phyloP scores from a whole-genome alignment of 2,113 vertebrate species.

The Rhizomys pruinosus region DNA sequence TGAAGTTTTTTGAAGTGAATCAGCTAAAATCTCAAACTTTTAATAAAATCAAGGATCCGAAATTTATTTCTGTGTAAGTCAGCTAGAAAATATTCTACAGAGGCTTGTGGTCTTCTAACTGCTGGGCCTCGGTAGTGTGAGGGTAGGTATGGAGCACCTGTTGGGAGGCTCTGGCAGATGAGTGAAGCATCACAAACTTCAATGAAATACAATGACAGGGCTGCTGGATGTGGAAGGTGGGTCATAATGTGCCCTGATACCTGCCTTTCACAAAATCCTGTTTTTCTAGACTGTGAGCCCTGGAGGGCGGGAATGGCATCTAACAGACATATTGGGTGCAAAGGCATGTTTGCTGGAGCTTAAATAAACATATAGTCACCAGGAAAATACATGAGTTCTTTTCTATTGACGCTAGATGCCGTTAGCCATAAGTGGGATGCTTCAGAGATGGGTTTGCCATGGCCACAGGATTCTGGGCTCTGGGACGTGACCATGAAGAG shows the following conservation, averaged over 20 bases:
- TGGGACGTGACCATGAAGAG: background rate
- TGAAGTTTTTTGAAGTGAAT: background rate
- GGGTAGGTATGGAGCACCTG: background rate
- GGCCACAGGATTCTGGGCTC: background rate
- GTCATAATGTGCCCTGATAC: background rate
- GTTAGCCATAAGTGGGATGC: background rate
- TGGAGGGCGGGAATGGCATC: background rate
- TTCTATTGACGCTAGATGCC: too few species aligned
- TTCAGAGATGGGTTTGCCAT: too few species aligned
- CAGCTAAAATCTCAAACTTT: background rate
- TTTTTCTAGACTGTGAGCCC: background rate
- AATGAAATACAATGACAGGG: background rate
- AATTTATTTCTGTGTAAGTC: background rate
- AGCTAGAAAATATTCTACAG: background rate
- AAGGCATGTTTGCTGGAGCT: background rate
- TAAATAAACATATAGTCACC: background rate
- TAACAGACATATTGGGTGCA: background rate
- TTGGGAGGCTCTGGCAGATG: background rate
- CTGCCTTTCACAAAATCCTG: background rate
- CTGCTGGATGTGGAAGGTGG: too few species aligned
- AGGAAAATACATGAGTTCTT: background rate
- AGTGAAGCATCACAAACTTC: background rate
- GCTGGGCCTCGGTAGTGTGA: accelerated
- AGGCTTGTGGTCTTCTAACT: background rate
- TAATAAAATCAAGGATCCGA: background rate